These are phyloP conservation scores for Petrolisthes manimaculis DNA, from an alignment of 2,888 invertebrate species.

Conservation along the genomic window DNA sequence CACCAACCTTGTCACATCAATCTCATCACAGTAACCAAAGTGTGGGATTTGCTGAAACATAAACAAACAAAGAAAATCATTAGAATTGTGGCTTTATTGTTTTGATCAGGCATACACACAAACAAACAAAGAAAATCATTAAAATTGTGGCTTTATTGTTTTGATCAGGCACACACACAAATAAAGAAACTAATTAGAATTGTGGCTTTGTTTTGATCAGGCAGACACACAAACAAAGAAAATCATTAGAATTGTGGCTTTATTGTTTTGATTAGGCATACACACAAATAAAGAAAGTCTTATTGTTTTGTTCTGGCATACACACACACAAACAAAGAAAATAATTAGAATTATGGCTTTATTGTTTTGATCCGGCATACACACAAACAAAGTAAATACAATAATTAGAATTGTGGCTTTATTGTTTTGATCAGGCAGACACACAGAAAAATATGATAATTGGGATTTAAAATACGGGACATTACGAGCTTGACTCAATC, in stretches of 20 bases:
- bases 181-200: too few relatives aligned
- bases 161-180: background rate
- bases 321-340: too few relatives aligned
- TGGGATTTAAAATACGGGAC: too few relatives aligned
- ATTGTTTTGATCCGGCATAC: background rate
- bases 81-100: background rate
- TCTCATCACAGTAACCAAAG: constrained; percentile 94
- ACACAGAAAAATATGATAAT: too few relatives aligned
- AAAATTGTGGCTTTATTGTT: too few relatives aligned
- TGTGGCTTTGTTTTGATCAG: background rate
- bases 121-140: background rate
- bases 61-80: background rate
- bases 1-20: constrained; percentile 84
- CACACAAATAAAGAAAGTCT: too few relatives aligned
- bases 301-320: too few relatives aligned
- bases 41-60: constrained; percentile 82
- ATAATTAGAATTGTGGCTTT: too few relatives aligned
- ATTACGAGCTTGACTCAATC: too few relatives aligned
- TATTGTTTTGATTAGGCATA: too few relatives aligned
- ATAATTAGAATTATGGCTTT: background rate
- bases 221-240: background rate
- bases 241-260: too few relatives aligned
- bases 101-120: background rate
- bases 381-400: background rate
- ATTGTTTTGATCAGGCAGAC: too few relatives aligned